Evolutionary conservation across 2,797 vertebrate species (phyloP).

Genomic region (Benthosema pterotum): DNA sequence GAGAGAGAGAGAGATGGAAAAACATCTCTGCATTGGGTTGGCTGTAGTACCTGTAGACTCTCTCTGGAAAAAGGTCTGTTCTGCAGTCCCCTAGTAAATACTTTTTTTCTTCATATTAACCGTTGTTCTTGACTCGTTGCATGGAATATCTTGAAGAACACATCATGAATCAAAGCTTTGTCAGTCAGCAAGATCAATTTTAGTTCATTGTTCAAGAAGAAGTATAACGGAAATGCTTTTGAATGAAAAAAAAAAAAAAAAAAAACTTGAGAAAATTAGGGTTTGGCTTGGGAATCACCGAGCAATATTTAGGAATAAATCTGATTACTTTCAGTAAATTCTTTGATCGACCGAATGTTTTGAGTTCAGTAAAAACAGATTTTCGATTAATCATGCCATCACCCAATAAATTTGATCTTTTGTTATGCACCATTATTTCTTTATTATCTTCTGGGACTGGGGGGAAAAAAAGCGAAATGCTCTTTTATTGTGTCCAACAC

Average conservation of each 20-base stretch:
- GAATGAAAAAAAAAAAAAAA: background rate
- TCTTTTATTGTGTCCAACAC: background rate
- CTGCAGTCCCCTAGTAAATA: background rate
- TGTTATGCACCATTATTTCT: background rate
- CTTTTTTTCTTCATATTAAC: background rate
- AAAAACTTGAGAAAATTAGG: background rate
- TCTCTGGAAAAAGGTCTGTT: constrained; percentile 3
- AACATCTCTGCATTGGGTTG: background rate
- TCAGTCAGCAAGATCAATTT: background rate
- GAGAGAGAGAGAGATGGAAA: constrained; percentile 13
- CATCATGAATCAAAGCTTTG: background rate
- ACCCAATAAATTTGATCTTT: background rate
- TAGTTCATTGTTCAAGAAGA: background rate
- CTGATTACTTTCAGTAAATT: background rate
- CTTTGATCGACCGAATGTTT: background rate
- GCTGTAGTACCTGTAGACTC: background rate
- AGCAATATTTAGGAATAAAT: background rate
- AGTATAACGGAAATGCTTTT: background rate
- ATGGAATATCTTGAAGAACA: background rate
- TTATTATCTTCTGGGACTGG: no score
- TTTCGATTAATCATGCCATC: background rate
- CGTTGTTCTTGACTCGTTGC: background rate
- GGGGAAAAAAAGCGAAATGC: background rate
- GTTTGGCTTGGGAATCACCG: background rate
- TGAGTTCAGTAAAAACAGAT: background rate